These are phyloP conservation scores for Pseudomyrmex gracilis DNA, from an alignment of 1,140 invertebrate genomes.

Conservation along the genomic window DNA sequence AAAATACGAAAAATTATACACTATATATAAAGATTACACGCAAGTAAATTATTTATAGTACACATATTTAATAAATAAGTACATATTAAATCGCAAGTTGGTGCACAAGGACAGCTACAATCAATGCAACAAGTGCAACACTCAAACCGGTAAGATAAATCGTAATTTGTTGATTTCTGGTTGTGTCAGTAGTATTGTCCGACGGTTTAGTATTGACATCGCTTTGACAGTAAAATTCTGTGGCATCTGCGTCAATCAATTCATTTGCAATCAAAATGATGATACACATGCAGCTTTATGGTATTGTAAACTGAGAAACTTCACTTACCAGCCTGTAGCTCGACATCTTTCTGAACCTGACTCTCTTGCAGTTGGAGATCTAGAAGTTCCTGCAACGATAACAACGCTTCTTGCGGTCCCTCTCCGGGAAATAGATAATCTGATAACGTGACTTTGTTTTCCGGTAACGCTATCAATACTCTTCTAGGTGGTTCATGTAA, in stretches of 20 bases:
- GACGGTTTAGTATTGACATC: constrained; percentile 85
- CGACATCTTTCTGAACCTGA: constrained; percentile 89
- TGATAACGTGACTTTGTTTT: constrained; percentile 89
- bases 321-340: constrained; percentile 87
- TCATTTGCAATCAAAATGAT: constrained; percentile 24
- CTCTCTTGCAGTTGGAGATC: constrained; percentile 89
- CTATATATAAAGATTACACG: no score
- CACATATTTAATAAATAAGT: no score
- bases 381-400: constrained; percentile 90
- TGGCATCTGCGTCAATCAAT: constrained; percentile 86
- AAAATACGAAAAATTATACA: neutral
- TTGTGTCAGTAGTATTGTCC: constrained; percentile 83
- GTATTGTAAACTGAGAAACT: constrained; percentile 29
- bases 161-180: constrained; percentile 85
- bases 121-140: constrained; percentile 86
- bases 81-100: constrained; percentile 21
- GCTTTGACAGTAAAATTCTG: constrained; percentile 88
- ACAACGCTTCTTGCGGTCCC: constrained; percentile 90
- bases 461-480: constrained; percentile 89
- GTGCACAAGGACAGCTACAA: constrained; percentile 87
- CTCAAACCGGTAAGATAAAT: constrained; percentile 86
- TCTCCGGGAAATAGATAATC: constrained; percentile 95
- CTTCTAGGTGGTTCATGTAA: constrained; percentile 92
- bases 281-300: constrained; percentile 42
- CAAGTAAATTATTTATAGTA: no score